Evolutionary conservation across 2,797 vertebrate species (phyloP).

Genomic region (Coregonus sp.): DNA sequence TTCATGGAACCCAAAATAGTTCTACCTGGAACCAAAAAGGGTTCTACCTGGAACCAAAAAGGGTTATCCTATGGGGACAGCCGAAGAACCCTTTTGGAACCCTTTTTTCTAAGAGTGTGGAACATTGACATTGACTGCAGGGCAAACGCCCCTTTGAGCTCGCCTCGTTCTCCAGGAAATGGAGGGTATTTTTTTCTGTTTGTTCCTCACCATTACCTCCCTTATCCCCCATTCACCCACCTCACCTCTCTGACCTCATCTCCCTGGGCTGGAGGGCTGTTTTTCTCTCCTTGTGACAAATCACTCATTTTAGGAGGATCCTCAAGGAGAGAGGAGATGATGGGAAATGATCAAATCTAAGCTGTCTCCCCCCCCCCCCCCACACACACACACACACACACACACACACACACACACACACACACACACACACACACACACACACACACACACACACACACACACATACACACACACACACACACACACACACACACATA

Average conservation of each 20-base stretch:
- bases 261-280: conserved; percentile 24
- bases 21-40: no score
- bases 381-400: neutral
- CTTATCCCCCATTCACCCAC: no score
- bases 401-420: no score
- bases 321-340: conserved; percentile 17
- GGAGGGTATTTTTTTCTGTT: conserved; percentile 15
- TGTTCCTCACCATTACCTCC: conserved; percentile 10
- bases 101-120: no score
- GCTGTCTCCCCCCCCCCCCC: neutral
- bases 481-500: neutral
- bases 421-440: neutral
- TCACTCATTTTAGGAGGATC: conserved; percentile 20
- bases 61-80: no score
- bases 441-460: no score
- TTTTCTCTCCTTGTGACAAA: conserved; percentile 37
- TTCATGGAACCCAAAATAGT: no score
- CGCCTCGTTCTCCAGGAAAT: conserved; percentile 8
- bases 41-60: no score
- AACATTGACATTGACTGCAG: conserved; percentile 26
- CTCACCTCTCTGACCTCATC: conserved; percentile 44
- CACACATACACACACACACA: no score
- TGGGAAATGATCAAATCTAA: conserved; percentile 8
- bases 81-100: no score
- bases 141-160: conserved; percentile 13